phyloP scores from a whole-genome alignment of 2,888 invertebrate species.

The Pilophorus perplexus region DNA sequence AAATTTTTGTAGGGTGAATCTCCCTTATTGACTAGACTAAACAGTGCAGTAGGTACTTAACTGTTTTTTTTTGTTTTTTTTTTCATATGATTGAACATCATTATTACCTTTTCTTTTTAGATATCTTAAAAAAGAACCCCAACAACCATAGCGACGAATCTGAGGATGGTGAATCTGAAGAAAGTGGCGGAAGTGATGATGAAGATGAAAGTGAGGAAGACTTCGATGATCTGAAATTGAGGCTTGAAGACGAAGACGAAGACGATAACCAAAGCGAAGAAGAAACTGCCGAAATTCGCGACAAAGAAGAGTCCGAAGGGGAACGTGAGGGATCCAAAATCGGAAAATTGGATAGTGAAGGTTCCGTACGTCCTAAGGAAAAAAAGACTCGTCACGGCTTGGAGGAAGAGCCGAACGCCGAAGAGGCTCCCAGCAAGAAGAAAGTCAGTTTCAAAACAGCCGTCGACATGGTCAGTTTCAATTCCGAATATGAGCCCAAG shows the following conservation, averaged over 20 bases:
- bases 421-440: slow-evolving; percentile 40
- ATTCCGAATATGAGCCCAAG: slow-evolving; percentile 12
- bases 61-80: too few relatives aligned
- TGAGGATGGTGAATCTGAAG: slow-evolving; percentile 21
- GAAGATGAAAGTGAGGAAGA: slow-evolving; percentile 45
- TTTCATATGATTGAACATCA: too few relatives aligned
- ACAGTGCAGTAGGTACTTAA: too few relatives aligned
- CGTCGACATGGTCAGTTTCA: slow-evolving; percentile 7
- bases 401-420: slow-evolving; percentile 18
- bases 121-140: too few relatives aligned
- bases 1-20: too few relatives aligned
- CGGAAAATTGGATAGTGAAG: too few relatives aligned
- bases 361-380: too few relatives aligned
- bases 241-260: background rate
- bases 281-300: too few relatives aligned
- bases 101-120: too few relatives aligned
- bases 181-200: slow-evolving; percentile 46
- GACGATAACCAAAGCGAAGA: background rate
- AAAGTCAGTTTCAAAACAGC: slow-evolving; percentile 41
- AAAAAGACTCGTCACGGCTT: background rate
- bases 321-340: too few relatives aligned
- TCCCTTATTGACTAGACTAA: too few relatives aligned
- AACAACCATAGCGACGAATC: slow-evolving; percentile 10
- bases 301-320: background rate
- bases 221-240: slow-evolving; percentile 20